Evolutionary conservation across 1,140 invertebrate species (phyloP), one percentile per base, ranked within the genome.

Genomic region (Melanaphis sacchari): DNA sequence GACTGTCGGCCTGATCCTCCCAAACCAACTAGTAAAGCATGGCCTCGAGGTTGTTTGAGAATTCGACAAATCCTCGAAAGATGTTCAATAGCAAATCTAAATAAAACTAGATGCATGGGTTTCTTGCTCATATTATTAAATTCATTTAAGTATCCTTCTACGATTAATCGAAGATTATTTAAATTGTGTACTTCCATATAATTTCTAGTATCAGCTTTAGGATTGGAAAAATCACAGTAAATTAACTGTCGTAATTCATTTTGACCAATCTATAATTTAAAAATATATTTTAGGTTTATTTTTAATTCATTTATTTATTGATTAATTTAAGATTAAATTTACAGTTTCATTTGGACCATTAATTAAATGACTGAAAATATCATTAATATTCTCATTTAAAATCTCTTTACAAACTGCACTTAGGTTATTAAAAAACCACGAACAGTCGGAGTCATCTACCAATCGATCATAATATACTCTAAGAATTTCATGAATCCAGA

Each of bases 101-200:
- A 99, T 43, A 99, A 95, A 8, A 99, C 98, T 85, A 99, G 96
- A 96, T 98, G 98, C 99, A 99, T 99, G 1, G 98, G 98, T 95
- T 99, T 99, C 95, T 99, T 99, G 40, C 98, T 98, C 97, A 99
- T 98, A 93, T 98, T 98, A 95, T 99, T 99, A 94, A 97, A 99
- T 95, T 99, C 99, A 5, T 97, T 97, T 26, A 99, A 96, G 95
- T 98, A 99, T 1, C 97, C 97, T 95, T 99, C 98, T 0, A 98
- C 98, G n/a, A 98, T 97, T 1, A 96, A 96, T 94, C 97, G 97
- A 82, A 99, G 95, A 92, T 97, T 96, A 94, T 98, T 97, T 94
- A 99, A 96, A 95, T 99, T 98, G 4, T 96, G 95, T 0, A 99
- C 98, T 96, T 99, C 98, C 94, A 98, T 96, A 94, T 99, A 99